phyloP scores from a whole-genome alignment of 2,113 vertebrate species.

The Brachyhypopomus gauderio region DNA sequence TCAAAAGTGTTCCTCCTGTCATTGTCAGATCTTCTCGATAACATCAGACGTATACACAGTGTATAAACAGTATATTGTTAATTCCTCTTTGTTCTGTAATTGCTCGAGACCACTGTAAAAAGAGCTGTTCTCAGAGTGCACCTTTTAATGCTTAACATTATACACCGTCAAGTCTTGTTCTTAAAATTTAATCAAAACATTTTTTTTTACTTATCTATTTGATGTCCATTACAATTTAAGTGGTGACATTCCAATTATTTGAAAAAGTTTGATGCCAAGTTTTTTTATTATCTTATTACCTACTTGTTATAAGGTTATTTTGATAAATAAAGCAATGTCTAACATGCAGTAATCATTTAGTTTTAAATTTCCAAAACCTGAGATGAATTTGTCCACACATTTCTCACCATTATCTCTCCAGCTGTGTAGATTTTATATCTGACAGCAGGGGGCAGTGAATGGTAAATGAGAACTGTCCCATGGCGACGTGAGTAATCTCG shows the following conservation, averaged over 20 bases:
- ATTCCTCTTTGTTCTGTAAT: constrained; percentile 17
- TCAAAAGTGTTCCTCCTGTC: background rate
- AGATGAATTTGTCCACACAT: too few relatives aligned
- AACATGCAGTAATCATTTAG: too few relatives aligned
- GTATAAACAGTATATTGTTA: constrained; percentile 12
- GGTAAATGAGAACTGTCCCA: background rate
- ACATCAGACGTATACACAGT: background rate
- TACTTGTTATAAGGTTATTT: too few relatives aligned
- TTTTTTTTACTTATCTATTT: background rate
- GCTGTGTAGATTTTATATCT: background rate
- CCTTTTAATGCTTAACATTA: background rate
- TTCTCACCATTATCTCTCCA: background rate
- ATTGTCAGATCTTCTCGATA: constrained; percentile 22
- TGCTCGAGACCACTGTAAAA: constrained; percentile 5
- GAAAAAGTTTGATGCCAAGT: too few relatives aligned
- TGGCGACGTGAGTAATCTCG: background rate
- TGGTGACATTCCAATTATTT: too few relatives aligned
- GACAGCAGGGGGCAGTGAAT: constrained; percentile 38
- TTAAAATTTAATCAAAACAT: background rate
- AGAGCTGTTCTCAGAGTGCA: background rate
- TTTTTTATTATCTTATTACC: too few relatives aligned
- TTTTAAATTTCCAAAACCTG: too few relatives aligned
- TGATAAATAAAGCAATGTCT: too few relatives aligned
- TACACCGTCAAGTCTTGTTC: background rate
- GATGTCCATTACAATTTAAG: too few relatives aligned